These are phyloP conservation scores for Andrena minutula DNA, from an alignment of 2,888 invertebrate species.

Conservation along the genomic window DNA sequence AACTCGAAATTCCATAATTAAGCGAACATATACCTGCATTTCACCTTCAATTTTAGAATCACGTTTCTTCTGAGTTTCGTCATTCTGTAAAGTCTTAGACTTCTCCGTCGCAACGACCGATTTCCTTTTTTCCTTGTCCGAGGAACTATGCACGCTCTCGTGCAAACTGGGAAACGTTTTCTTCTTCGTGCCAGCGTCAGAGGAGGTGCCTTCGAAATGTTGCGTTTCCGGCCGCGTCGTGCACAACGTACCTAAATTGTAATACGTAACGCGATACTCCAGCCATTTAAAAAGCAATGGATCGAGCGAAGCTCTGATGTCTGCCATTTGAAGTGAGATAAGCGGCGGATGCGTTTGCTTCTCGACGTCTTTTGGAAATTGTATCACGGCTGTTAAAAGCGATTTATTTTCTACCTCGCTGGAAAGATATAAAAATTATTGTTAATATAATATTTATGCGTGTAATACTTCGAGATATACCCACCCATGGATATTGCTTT, in stretches of 20 bases:
- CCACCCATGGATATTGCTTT: conserved; percentile 75
- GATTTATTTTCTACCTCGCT: conserved; percentile 72
- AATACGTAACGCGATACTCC: conserved; percentile 85
- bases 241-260: conserved; percentile 72
- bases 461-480: conserved; percentile 28
- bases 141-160: conserved; percentile 83
- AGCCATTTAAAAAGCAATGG: conserved; percentile 89
- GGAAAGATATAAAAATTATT: conserved; percentile 14
- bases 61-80: conserved; percentile 66
- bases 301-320: conserved; percentile 87
- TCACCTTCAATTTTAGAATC: conserved; percentile 64
- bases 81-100: conserved; percentile 71
- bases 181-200: conserved; percentile 78
- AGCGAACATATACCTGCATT: conserved; percentile 71
- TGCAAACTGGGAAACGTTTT: conserved; percentile 82
- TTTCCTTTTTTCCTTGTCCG: conserved; percentile 81
- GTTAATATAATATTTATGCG: neutral
- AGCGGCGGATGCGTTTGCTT: conserved; percentile 85
- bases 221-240: conserved; percentile 64
- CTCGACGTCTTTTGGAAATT: conserved; percentile 84
- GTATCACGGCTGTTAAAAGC: conserved; percentile 81
- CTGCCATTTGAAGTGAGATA: conserved; percentile 85
- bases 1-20: conserved; percentile 9
- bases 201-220: conserved; percentile 77
- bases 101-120: conserved; percentile 73